Base-by-base conservation (phyloP, 1,140 invertebrate genomes). In the Nymphalis io region DNA sequence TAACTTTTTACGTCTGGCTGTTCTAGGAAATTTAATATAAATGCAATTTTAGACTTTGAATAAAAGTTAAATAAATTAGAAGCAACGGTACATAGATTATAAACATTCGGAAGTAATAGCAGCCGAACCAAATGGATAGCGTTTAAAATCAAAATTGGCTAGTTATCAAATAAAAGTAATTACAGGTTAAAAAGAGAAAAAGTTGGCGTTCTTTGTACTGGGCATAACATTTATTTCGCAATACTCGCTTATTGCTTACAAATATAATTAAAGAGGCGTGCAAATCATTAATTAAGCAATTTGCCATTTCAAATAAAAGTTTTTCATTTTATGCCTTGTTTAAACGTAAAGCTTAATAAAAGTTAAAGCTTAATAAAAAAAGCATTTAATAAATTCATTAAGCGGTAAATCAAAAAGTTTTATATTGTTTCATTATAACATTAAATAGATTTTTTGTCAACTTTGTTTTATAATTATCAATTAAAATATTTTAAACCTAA, bases 81-180 rank as follows among this genome's bases (percentile, higher is more conserved):
- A n/a, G 42, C 42, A 46, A 46, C 42, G 42, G 42, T n/a, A 59
- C 58, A 18, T 13, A 38, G 21, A 33, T 59, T 59, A 59, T 33
- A 59, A 59, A 33, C n/a, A 21, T 20, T 55, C 20, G 38, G 27
- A 42, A 48, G 39, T 15, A 60, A 60, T 61, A 46, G 59, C 8
- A 13, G 18, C 39, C 20, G 23, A n/a, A 18, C 59, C 11, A 61
- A 23, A 61, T 61, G 42, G 42, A n/a, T 8, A 18, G 42, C 15
- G 42, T n/a, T 58, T 27, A 57, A 27, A 39, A 66, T 59, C 33
- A 59, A 59, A 40, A 66, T 48, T 46, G 33, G 42, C 12, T 55
- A 40, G 23, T 38, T 58, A 42, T 66, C 55, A 58, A 57, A 66
- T 55, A 59, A 66, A 59, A 18, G 64, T 48, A 59, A 66, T 66